Evolutionary conservation across 1,140 invertebrate species (phyloP).

Genomic region (Goniozus legneri): DNA sequence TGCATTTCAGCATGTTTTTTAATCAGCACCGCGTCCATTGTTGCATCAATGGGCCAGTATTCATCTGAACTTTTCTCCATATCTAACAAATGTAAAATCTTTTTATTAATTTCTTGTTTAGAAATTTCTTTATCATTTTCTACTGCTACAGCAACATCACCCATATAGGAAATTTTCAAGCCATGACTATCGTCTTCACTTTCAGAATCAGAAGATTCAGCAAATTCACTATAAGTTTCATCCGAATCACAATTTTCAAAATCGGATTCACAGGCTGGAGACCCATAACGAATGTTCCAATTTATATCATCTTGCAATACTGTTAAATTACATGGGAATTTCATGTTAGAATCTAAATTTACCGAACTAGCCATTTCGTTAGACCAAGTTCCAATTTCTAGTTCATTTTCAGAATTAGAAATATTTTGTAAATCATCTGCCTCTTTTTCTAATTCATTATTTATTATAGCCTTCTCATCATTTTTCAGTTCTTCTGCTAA

Average conservation of each 20-base stretch:
- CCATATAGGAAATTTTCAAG: constrained; percentile 74
- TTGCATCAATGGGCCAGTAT: constrained; percentile 31
- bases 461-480: no score
- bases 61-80: constrained; percentile 37
- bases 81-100: constrained; percentile 39
- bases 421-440: constrained; percentile 50
- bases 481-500: constrained; percentile 17
- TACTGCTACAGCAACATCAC: constrained; percentile 78
- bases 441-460: constrained; percentile 38
- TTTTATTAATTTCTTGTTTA: constrained; percentile 44
- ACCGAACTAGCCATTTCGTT: constrained; percentile 73
- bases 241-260: constrained; percentile 51
- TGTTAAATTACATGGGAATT: constrained; percentile 34
- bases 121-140: constrained; percentile 59
- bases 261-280: constrained; percentile 44
- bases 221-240: constrained; percentile 44
- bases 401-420: constrained; percentile 50
- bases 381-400: constrained; percentile 88
- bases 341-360: constrained; percentile 24
- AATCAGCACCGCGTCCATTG: constrained; percentile 21
- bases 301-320: constrained; percentile 33
- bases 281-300: constrained; percentile 44
- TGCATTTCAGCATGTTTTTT: constrained; percentile 31
- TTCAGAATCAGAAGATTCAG: constrained; percentile 43
- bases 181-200: constrained; percentile 51